Conservation (phyloP, 2,113 vertebrate species). For the Corydoras sp. region DNA sequence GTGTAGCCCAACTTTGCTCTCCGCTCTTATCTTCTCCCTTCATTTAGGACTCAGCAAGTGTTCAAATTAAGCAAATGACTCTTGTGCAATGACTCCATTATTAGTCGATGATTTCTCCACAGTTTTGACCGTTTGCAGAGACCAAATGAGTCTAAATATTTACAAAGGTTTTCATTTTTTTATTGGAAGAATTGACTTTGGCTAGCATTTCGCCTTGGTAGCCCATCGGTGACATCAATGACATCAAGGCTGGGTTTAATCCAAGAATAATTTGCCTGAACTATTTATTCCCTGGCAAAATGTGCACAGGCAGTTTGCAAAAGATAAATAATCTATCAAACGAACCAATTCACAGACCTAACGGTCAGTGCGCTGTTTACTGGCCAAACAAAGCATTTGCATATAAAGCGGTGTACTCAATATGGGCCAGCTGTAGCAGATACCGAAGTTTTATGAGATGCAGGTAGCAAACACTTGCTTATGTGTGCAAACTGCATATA, state of each 20-base stretch:
- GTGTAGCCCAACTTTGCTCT: conserved; percentile 47
- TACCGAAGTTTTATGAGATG: not conserved
- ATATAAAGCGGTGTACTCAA: conserved; percentile 57
- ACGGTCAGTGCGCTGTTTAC: conserved; percentile 51
- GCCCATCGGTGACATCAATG: conserved; percentile 44
- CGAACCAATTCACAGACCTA: conserved; percentile 39
- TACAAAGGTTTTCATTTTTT: conserved; percentile 17
- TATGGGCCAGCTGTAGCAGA: not conserved
- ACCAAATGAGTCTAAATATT: conserved; percentile 32
- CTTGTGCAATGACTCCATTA: conserved; percentile 33
- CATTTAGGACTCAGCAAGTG: conserved; percentile 46
- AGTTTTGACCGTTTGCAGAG: conserved; percentile 21
- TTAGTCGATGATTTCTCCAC: conserved; percentile 14
- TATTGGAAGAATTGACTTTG: conserved; percentile 24
- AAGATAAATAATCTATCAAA: conserved; percentile 54
- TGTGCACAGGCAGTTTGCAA: conserved; percentile 52
- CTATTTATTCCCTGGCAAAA: conserved; percentile 50
- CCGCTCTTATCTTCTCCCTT: conserved; percentile 57
- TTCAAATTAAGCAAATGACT: conserved; percentile 37
- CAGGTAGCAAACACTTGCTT: conserved; percentile 22
- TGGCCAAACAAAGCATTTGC: conserved; percentile 51
- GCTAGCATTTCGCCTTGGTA: conserved; percentile 18
- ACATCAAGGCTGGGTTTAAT: conserved; percentile 56
- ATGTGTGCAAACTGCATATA: conserved; percentile 16
- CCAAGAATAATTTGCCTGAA: conserved; percentile 55